Percentiles rank a stretch among this genome's conserved stretches.
phyloP scores from a whole-genome alignment of 2,797 vertebrate genomes.

The Sebastiscus albofasciatus region DNA sequence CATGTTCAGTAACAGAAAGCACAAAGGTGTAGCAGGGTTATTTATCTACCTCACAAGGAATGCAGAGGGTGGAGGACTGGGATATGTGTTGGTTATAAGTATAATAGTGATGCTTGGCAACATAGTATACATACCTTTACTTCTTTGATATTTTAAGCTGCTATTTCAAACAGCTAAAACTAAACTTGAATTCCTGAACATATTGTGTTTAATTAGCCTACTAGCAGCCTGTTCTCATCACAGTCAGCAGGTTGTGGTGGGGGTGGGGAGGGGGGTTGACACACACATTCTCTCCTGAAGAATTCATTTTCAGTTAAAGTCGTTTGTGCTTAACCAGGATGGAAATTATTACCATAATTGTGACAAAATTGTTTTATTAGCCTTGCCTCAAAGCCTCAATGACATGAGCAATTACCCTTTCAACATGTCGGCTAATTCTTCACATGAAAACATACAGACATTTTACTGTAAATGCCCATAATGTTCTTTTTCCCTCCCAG shows the following conservation, averaged over 20 bases:
- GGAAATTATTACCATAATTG: background rate
- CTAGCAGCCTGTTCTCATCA: background rate
- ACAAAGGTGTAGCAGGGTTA: background rate
- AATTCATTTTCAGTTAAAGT: background rate
- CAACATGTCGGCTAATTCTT: background rate
- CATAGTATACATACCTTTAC: background rate
- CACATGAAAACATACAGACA: background rate
- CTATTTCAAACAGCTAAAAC: background rate
- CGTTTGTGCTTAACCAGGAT: background rate
- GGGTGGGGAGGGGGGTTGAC: background rate
- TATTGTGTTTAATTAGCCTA: background rate
- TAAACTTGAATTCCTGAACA: background rate
- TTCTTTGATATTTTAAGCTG: background rate
- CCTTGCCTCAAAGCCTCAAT: background rate
- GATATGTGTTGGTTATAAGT: background rate
- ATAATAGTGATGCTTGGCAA: background rate
- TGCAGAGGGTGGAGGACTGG: background rate
- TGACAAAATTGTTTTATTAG: background rate
- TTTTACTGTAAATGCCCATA: background rate
- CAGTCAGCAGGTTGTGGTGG: background rate
- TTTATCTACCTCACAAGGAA: background rate
- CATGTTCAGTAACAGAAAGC: background rate
- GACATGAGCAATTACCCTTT: background rate
- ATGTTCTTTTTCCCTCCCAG: background rate
- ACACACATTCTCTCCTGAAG: background rate